phyloP scores from a whole-genome alignment of 2,113 vertebrate species.

The Ifrita kowaldi region DNA sequence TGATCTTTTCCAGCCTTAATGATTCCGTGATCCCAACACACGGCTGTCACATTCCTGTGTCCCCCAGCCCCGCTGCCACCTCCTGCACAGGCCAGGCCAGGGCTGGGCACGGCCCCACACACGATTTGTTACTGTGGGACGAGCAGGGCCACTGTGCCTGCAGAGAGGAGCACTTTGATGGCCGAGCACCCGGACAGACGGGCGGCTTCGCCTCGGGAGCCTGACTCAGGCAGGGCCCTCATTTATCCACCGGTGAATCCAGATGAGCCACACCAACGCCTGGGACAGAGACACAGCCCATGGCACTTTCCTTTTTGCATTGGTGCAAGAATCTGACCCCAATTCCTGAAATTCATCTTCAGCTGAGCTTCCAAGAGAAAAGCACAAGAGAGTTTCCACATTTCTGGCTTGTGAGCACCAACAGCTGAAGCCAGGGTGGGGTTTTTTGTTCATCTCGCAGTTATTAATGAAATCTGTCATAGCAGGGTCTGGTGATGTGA shows the following conservation, averaged over 20 bases:
- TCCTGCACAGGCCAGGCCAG: not conserved
- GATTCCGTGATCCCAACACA: not conserved
- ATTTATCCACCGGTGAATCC: not conserved
- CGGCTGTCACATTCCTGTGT: rapidly evolving
- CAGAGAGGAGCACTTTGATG: not conserved
- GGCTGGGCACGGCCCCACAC: not conserved
- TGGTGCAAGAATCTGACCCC: not conserved
- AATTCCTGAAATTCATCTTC: not conserved
- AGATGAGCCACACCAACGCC: not conserved
- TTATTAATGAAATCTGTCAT: not conserved
- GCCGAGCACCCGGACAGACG: not conserved
- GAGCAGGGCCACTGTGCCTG: not conserved
- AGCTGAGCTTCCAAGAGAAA: not conserved
- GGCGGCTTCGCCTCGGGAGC: not conserved
- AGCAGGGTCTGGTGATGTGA: not conserved
- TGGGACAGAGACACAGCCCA: constrained; percentile 20
- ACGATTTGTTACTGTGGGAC: rapidly evolving
- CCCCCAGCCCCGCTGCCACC: not conserved
- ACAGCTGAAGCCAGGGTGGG: not conserved
- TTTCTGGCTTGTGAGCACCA: not conserved
- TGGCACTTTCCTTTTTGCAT: constrained; percentile 9
- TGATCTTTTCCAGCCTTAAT: not conserved
- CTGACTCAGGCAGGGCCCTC: constrained; percentile 47
- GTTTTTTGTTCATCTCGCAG: not conserved
- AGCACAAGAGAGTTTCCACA: not conserved